Percentiles rank a stretch among this genome's conserved stretches.
These are phyloP conservation scores for Julus scanicus DNA, from an alignment of 2,888 invertebrate species.

Conservation along the genomic window DNA sequence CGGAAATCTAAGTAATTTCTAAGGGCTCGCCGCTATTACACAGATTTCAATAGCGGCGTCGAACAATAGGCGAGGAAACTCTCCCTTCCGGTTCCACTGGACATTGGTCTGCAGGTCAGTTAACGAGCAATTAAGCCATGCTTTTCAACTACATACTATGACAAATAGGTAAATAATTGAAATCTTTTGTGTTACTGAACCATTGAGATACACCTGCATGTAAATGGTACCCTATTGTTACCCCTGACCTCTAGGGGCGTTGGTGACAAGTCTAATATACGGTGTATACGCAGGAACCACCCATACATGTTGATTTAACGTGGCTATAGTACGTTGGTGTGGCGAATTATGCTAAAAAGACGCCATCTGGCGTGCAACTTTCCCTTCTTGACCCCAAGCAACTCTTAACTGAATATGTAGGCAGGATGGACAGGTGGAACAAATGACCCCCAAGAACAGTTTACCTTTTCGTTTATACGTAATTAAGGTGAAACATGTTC, in stretches of 20 bases:
- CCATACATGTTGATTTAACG: background rate
- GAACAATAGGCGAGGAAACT: background rate
- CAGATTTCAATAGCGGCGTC: background rate
- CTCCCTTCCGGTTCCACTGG: background rate
- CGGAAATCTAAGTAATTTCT: background rate
- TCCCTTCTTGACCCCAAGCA: background rate
- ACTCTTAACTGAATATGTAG: too few relatives aligned
- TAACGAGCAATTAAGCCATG: background rate
- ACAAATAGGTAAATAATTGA: background rate
- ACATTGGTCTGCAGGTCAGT: background rate
- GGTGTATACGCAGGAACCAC: background rate
- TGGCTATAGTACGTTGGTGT: too few relatives aligned
- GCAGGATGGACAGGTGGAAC: background rate
- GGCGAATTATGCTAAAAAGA: background rate
- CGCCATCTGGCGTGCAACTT: background rate
- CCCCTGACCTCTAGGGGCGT: background rate
- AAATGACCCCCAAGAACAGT: too few relatives aligned
- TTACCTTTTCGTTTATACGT: too few relatives aligned
- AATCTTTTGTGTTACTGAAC: background rate
- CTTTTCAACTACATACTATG: background rate
- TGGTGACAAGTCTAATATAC: background rate
- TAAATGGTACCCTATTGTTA: background rate
- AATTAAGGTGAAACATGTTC: too few relatives aligned
- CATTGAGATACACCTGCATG: background rate
- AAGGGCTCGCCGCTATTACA: background rate